Evolutionary conservation across 2,797 vertebrate species (phyloP), one percentile per base, ranked within the genome.

Genomic region (Menidia menidia): DNA sequence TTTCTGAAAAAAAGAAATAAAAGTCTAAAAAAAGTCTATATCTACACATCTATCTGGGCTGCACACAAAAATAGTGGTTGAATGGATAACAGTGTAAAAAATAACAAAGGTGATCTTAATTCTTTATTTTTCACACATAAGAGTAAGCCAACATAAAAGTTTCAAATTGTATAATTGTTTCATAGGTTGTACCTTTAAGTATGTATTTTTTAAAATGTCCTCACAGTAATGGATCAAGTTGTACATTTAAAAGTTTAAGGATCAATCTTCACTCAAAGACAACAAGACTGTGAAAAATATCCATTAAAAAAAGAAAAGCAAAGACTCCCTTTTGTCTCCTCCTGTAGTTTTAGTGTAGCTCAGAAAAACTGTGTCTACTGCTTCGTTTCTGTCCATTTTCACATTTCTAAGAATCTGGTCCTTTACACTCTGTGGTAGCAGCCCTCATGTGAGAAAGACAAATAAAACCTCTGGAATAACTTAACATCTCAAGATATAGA

Each of bases 381-480:
- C 43, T 35, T 62, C 1, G 2, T 45, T 35, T 62, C 42, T 47
- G 35, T 9, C 35, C 9, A 15, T 6, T 63, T 61, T 10, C 60
- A 19, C 55, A 62, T 64, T 58, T 59, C 39, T 56, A 54, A 68
- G 33, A 60, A 32, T 73, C 68, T 67, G 60, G 52, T 74, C 66
- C 51, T 77, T 75, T 61, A 78, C 64, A 68, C 67, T 77, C 64
- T 73, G 57, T 74, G 62, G 65, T 83, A 88, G 87, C 85, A 91
- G 87, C 90, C 78, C 85, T 86, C 71, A 19, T 65, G 77, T 77
- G 87, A 86, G 72, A 87, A 84, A 90, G 73, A 82, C 72, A 88
- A 88, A 89, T 88, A 83, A 86, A 90, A 87, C 71, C 88, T 89
- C 60, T 88, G 77, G 32, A 94, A 95, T 91, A 94, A 94, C 83